Evolutionary conservation across 2,888 invertebrate species (phyloP).

Genomic region (Sceliomorpha sp.): DNA sequence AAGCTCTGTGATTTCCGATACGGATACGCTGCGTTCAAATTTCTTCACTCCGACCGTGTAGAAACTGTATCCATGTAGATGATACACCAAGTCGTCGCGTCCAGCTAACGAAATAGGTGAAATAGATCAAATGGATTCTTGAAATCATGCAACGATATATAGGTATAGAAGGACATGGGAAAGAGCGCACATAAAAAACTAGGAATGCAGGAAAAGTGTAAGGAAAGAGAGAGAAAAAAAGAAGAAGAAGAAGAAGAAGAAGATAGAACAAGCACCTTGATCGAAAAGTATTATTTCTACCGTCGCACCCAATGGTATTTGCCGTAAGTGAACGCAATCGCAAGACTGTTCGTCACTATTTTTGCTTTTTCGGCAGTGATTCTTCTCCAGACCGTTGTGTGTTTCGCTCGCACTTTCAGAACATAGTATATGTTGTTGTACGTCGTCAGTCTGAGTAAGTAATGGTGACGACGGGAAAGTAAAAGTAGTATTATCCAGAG

Average conservation of each 20-base stretch:
- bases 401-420: too few relatives aligned
- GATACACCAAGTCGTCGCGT: constrained; percentile 86
- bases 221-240: too few relatives aligned
- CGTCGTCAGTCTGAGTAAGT: constrained; percentile 86
- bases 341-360: too few relatives aligned
- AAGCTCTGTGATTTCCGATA: constrained; percentile 83
- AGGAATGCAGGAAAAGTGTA: too few relatives aligned
- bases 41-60: constrained; percentile 84
- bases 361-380: too few relatives aligned
- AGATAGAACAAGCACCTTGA: too few relatives aligned
- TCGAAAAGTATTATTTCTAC: constrained; percentile 89
- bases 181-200: too few relatives aligned
- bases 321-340: constrained; percentile 88
- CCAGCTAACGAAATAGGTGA: constrained; percentile 82
- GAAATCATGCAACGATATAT: too few relatives aligned
- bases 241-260: too few relatives aligned
- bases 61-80: constrained; percentile 89
- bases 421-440: constrained; percentile 82
- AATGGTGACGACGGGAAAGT: constrained; percentile 89
- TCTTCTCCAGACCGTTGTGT: too few relatives aligned
- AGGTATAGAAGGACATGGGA: too few relatives aligned
- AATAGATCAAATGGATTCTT: too few relatives aligned
- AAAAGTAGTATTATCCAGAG: constrained; percentile 87
- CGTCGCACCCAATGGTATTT: constrained; percentile 85
- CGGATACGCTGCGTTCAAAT: constrained; percentile 81